phyloP scores from a whole-genome alignment of 2,797 vertebrate genomes.

The Arrhamphus sclerolepis region DNA sequence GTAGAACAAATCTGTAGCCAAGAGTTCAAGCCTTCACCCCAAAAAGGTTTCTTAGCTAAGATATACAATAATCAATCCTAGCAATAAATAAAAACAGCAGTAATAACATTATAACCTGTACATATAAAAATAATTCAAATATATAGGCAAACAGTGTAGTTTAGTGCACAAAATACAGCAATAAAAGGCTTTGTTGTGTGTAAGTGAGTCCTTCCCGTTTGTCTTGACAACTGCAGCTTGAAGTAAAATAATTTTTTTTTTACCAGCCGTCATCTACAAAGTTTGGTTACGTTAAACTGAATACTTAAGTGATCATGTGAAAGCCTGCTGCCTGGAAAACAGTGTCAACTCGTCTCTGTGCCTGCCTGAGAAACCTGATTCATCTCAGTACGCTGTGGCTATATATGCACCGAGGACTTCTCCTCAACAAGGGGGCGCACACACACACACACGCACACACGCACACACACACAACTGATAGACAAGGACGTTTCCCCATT shows the following conservation, averaged over 20 bases:
- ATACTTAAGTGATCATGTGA: constrained; percentile 15
- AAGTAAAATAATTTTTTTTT: not conserved
- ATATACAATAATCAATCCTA: constrained; percentile 56
- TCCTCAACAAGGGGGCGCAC: constrained; percentile 13
- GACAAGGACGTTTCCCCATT: constrained; percentile 25
- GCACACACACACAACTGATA: no score
- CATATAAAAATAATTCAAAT: constrained; percentile 70
- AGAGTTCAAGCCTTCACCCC: constrained; percentile 60
- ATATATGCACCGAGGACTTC: constrained; percentile 7
- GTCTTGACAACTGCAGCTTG: constrained; percentile 11
- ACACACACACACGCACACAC: no score
- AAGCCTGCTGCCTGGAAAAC: constrained; percentile 14
- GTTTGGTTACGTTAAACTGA: constrained; percentile 30
- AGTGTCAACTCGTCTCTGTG: not conserved
- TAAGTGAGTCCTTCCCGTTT: constrained; percentile 24
- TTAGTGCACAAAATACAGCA: constrained; percentile 80
- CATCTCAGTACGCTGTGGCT: not conserved
- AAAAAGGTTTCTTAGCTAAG: constrained; percentile 55
- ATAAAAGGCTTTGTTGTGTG: constrained; percentile 59
- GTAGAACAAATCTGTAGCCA: constrained; percentile 40
- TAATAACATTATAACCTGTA: constrained; percentile 74
- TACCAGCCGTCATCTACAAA: not conserved
- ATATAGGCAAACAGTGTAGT: constrained; percentile 79
- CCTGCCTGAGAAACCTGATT: constrained; percentile 24
- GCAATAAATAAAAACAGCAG: constrained; percentile 81